These are phyloP conservation scores for Sycophila sp. DNA, from an alignment of 1,140 invertebrate genomes.

Conservation along the genomic window DNA sequence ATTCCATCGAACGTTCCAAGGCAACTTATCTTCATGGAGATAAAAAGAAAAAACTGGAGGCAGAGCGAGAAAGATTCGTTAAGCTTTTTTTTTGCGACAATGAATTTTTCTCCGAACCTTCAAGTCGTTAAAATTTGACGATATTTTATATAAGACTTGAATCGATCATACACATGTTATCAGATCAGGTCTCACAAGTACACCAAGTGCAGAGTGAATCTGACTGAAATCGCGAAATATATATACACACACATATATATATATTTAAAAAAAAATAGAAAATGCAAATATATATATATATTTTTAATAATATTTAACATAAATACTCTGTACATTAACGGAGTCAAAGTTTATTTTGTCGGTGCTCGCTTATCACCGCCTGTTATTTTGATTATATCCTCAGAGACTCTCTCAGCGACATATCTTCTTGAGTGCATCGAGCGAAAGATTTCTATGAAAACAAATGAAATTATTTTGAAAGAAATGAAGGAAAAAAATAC, in stretches of 20 bases:
- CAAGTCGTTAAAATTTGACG: conserved; percentile 20
- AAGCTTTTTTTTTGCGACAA: conserved; percentile 5
- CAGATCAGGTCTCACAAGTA: not conserved
- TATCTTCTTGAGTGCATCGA: conserved; percentile 22
- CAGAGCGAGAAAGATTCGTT: conserved; percentile 2
- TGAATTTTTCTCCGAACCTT: conserved; percentile 3
- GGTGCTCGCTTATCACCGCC: not conserved
- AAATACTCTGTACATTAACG: conserved; percentile 13
- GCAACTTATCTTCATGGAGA: not conserved
- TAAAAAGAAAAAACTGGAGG: no score
- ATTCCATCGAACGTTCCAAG: not conserved
- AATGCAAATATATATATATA: conserved; percentile 20
- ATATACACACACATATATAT: no score
- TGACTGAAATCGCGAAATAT: conserved; percentile 27
- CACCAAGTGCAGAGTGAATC: not conserved
- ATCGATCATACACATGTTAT: conserved; percentile 28
- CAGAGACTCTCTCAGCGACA: conserved; percentile 19
- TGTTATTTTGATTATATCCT: conserved; percentile 1
- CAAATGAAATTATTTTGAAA: not conserved
- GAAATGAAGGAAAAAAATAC: not conserved
- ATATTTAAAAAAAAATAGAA: conserved; percentile 15
- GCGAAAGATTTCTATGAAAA: conserved; percentile 20
- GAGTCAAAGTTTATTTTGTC: conserved; percentile 11
- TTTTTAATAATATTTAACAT: conserved; percentile 35
- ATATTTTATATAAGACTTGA: conserved; percentile 36